A percentile compares a stretch with the other conserved stretches of the same genome.
Evolutionary conservation across 2,888 invertebrate genomes (phyloP).

Genomic region (Athrips mouffetella): DNA sequence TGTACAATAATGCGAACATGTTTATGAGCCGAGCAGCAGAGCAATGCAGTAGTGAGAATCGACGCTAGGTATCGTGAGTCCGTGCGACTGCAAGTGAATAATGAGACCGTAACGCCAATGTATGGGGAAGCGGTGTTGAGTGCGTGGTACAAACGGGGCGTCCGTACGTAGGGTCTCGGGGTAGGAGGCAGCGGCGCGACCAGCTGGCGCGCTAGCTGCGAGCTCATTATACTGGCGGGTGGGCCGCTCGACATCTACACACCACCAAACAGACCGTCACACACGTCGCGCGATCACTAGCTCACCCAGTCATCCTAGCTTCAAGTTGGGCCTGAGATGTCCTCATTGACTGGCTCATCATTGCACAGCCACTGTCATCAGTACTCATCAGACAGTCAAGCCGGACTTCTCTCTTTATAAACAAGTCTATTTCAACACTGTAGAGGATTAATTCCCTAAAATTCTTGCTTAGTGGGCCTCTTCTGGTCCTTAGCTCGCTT

Average conservation of each 20-base stretch:
- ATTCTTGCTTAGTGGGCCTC: no score
- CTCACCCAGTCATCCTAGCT: no score
- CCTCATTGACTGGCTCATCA: no score
- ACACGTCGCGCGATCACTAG: constrained; percentile 15
- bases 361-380: no score
- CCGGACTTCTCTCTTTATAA: no score
- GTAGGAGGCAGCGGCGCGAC: constrained; percentile 77
- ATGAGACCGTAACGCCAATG: constrained; percentile 61
- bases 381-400: no score
- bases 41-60: constrained; percentile 21
- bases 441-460: no score
- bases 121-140: constrained; percentile 72
- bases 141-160: constrained; percentile 76
- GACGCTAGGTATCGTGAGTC: constrained; percentile 27
- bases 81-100: constrained; percentile 48
- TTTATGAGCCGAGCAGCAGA: not conserved
- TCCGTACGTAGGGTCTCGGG: constrained; percentile 75
- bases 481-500: no score
- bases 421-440: no score
- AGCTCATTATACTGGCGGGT: constrained; percentile 69
- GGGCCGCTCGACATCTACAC: constrained; percentile 61
- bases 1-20: not conserved
- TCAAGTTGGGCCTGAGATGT: no score
- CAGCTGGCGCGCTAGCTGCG: constrained; percentile 80
- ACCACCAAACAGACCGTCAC: constrained; percentile 49